Evolutionary conservation across 1,140 invertebrate genomes (phyloP), one percentile per base, ranked within the genome.

Genomic region (Fopius arisanus): DNA sequence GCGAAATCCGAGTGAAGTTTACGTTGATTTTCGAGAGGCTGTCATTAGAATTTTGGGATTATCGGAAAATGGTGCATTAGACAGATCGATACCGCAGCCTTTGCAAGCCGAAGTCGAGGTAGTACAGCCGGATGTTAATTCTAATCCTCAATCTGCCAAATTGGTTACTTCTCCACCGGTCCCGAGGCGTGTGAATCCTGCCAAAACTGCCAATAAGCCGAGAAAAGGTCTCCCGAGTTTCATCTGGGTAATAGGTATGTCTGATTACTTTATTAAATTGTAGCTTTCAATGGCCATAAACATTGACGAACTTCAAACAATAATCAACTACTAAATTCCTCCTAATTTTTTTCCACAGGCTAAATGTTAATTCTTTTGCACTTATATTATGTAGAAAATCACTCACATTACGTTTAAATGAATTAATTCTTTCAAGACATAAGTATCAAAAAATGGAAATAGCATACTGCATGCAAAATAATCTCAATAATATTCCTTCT

Each of bases 1-100:
- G 86, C 85, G 95, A 62, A 93, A 94, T 78, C 95, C 94, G 10
- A 90, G 90, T 14, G 94, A 95, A 78, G 95, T 96, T 21, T 96
- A 95, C 82, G 90, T 91, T 75, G 94, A 95, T 82, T 96, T 96
- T 85, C 89, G 92, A 16, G 89, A 91, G 26, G 92, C 92, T 0
- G 91, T 95, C 6, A 89, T 94, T 67, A 90, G 91, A 79, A 93
- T 94, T 77, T 83, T 95, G 12, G 93, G 92, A 26, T 84, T 91
- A 23, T 87, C 90, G 14, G 91, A 92, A 75, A 91, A 91, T 4
- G 73, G 59, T 4, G 54, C 23, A 7, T 65, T 23, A n/a, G 41
- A 75, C 10, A 80, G 78, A 70, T 74, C 68, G 77, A 75, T 62
- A 41, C 68, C 62, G 75, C 68, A 75, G 43, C 77, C 83, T 6